Evolutionary conservation across 2,113 vertebrate genomes (phyloP).

Genomic region (Coreoperca whiteheadi): DNA sequence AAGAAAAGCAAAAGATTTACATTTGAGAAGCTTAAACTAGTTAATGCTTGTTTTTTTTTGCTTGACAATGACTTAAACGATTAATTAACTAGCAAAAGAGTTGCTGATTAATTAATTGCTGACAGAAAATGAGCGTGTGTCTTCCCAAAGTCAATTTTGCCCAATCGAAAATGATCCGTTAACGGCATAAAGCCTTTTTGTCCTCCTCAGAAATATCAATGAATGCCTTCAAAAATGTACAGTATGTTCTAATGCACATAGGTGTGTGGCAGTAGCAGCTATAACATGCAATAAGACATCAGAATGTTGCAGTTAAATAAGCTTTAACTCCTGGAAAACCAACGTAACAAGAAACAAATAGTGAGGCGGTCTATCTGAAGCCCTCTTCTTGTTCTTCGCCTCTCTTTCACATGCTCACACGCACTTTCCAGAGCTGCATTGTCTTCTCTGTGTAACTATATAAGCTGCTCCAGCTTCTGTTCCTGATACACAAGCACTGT

Average conservation of each 20-base stretch:
- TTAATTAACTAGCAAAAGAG: too few species aligned
- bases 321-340: slow-evolving; percentile 22
- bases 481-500: slow-evolving; percentile 62
- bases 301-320: not conserved
- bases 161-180: not conserved
- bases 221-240: not conserved
- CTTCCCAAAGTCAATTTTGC: too few species aligned
- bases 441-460: slow-evolving; percentile 70
- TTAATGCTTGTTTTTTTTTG: too few species aligned
- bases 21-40: too few species aligned
- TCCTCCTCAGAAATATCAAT: not conserved
- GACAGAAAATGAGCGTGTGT: not conserved
- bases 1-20: not conserved
- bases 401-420: slow-evolving; percentile 47
- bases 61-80: too few species aligned
- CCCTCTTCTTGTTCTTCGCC: slow-evolving; percentile 7
- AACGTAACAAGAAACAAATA: slow-evolving; percentile 9
- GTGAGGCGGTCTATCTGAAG: not conserved
- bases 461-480: slow-evolving; percentile 49
- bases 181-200: not conserved
- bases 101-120: too few species aligned
- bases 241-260: not conserved
- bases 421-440: slow-evolving; percentile 56
- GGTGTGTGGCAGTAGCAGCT: not conserved
- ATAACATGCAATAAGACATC: not conserved